phyloP scores from a whole-genome alignment of 1,140 invertebrate genomes.

The Drosophila navojoa region DNA sequence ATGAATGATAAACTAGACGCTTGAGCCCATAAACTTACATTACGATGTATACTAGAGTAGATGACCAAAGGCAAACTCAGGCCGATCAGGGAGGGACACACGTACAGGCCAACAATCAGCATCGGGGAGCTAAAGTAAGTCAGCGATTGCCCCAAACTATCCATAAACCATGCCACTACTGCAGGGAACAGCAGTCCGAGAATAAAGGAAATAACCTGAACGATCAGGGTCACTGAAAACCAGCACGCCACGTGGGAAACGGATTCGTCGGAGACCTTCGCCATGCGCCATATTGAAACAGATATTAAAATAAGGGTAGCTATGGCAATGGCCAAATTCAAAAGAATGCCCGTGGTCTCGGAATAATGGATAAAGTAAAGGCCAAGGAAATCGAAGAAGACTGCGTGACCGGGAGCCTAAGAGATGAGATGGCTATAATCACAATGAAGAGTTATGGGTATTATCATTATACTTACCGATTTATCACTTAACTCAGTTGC shows the following conservation, averaged over 20 bases:
- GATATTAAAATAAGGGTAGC: conserved; percentile 83
- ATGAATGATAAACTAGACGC: background rate
- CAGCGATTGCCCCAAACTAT: conserved; percentile 85
- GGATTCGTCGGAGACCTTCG: conserved; percentile 30
- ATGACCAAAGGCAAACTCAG: conserved; percentile 57
- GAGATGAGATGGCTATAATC: too few species aligned
- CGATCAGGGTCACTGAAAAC: conserved; percentile 46
- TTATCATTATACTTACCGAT: conserved; percentile 16
- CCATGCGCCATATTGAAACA: conserved; percentile 62
- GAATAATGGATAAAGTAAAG: conserved; percentile 88
- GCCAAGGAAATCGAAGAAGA: conserved; percentile 92
- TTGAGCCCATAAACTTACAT: conserved; percentile 36
- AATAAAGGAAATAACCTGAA: conserved; percentile 59
- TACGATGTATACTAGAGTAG: conserved; percentile 75
- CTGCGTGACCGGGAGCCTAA: conserved; percentile 85
- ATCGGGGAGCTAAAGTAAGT: conserved; percentile 88
- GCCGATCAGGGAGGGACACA: conserved; percentile 52
- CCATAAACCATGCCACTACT: conserved; percentile 84
- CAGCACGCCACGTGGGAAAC: conserved; percentile 27
- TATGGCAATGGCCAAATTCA: conserved; percentile 86
- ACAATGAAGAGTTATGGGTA: background rate
- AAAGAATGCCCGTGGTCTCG: conserved; percentile 84
- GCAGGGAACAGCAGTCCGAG: conserved; percentile 84
- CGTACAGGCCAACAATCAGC: conserved; percentile 86
- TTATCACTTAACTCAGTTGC: conserved; percentile 86